These are phyloP conservation scores for Chrysaora quinquecirrha DNA, from an alignment of 30 jellyfish, hydroid and myxozoan genomes.

Conservation along the genomic window DNA sequence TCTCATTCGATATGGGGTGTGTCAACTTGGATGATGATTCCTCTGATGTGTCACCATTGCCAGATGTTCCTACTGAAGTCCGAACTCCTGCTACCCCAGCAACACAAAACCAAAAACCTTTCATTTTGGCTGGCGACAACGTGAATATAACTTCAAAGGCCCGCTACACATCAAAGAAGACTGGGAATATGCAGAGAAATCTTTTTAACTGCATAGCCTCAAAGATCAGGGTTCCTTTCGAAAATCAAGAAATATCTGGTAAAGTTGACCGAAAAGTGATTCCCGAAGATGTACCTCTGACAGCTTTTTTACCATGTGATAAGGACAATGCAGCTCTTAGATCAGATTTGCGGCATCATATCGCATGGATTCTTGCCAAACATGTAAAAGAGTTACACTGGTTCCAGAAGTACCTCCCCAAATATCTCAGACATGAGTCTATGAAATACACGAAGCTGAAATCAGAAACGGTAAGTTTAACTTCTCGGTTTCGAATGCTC, in stretches of 20 bases:
- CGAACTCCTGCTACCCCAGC: too few species aligned
- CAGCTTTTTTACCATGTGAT: not conserved
- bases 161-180: not conserved
- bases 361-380: not conserved
- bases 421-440: not conserved
- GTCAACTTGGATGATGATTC: too few species aligned
- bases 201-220: conserved; percentile 5
- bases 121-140: conserved; percentile 14
- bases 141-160: not conserved
- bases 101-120: not conserved
- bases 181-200: not conserved
- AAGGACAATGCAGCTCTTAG: not conserved
- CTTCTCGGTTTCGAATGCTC: too few species aligned
- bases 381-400: conserved; percentile 1
- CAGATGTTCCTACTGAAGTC: too few species aligned
- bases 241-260: not conserved
- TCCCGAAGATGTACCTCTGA: not conserved
- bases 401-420: not conserved
- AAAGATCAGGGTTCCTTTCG: not conserved
- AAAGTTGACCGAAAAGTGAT: not conserved
- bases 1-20: too few species aligned
- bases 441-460: not conserved
- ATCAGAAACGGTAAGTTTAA: not conserved
- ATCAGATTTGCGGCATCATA: not conserved
- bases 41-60: too few species aligned